Evolutionary conservation across 2,888 invertebrate species (phyloP).

Genomic region (Cheilosia impressa): DNA sequence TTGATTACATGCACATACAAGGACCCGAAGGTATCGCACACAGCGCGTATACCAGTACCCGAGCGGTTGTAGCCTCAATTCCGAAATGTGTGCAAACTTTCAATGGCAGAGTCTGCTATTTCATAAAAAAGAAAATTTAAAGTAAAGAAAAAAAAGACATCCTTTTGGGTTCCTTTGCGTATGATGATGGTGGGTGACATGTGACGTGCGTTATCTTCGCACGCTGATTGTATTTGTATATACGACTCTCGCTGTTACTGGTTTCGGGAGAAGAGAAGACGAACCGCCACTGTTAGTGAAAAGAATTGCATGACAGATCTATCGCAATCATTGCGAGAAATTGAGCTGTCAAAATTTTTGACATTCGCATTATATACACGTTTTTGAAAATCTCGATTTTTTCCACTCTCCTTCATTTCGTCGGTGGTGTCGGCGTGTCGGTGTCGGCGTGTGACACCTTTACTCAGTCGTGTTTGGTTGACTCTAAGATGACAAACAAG

Average conservation of each 20-base stretch:
- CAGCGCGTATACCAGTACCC: constrained; percentile 21
- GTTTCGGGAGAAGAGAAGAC: constrained; percentile 24
- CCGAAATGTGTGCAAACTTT: constrained; percentile 26
- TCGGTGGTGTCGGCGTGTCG: constrained; percentile 31
- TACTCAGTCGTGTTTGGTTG: constrained; percentile 70
- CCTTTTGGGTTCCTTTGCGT: constrained; percentile 49
- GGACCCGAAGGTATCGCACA: constrained; percentile 66
- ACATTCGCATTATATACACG: constrained; percentile 78
- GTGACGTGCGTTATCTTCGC: constrained; percentile 74
- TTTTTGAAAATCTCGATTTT: constrained; percentile 51
- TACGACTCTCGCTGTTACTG: not conserved
- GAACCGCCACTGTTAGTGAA: constrained; percentile 35
- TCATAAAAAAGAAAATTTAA: constrained; percentile 44
- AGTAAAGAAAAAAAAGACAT: constrained; percentile 29
- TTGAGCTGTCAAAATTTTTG: constrained; percentile 83
- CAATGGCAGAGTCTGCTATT: constrained; percentile 34
- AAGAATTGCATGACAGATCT: constrained; percentile 66
- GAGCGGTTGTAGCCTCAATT: constrained; percentile 27
- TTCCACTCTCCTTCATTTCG: constrained; percentile 24
- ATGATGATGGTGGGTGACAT: constrained; percentile 50
- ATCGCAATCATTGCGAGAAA: constrained; percentile 78
- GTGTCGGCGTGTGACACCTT: constrained; percentile 72
- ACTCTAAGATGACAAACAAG: constrained; percentile 74
- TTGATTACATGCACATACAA: constrained; percentile 66
- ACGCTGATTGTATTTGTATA: constrained; percentile 61